These are phyloP conservation scores for Drosophila sp. DNA, from an alignment of 1,140 invertebrate species.

Conservation along the genomic window DNA sequence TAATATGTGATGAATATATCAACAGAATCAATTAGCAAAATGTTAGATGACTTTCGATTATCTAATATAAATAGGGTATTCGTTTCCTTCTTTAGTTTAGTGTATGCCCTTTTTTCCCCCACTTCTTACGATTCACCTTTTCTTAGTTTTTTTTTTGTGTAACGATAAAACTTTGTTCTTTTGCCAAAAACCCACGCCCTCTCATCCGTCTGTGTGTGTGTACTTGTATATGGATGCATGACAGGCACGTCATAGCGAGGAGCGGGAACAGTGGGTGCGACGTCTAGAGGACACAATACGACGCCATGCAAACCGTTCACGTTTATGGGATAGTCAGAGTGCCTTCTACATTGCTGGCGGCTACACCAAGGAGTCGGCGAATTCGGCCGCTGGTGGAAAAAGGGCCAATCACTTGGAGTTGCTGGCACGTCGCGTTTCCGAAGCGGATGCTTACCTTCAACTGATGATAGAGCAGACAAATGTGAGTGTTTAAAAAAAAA, in stretches of 20 bases:
- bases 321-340: constrained; percentile 82
- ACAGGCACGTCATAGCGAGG: constrained; percentile 95
- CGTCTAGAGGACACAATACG: constrained; percentile 97
- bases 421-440: constrained; percentile 95
- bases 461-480: constrained; percentile 97
- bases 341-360: constrained; percentile 73
- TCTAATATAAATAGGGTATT: background rate
- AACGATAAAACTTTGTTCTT: constrained; percentile 74
- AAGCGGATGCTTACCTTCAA: constrained; percentile 98
- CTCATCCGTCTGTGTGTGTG: constrained; percentile 31
- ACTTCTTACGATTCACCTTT: constrained; percentile 25
- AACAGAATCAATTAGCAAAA: background rate
- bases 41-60: background rate
- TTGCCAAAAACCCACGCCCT: constrained; percentile 31
- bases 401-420: constrained; percentile 78
- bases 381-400: constrained; percentile 68
- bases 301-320: constrained; percentile 88
- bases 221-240: constrained; percentile 5
- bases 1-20: too few relatives aligned
- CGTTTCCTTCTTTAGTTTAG: background rate
- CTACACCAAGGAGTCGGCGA: constrained; percentile 75
- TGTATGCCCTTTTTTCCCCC: background rate
- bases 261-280: constrained; percentile 97
- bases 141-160: constrained; percentile 39
- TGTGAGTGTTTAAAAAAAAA: constrained; percentile 83